These are phyloP conservation scores for Phrynocephalus forsythii DNA, from an alignment of 2,797 vertebrate genomes.

Conservation along the genomic window DNA sequence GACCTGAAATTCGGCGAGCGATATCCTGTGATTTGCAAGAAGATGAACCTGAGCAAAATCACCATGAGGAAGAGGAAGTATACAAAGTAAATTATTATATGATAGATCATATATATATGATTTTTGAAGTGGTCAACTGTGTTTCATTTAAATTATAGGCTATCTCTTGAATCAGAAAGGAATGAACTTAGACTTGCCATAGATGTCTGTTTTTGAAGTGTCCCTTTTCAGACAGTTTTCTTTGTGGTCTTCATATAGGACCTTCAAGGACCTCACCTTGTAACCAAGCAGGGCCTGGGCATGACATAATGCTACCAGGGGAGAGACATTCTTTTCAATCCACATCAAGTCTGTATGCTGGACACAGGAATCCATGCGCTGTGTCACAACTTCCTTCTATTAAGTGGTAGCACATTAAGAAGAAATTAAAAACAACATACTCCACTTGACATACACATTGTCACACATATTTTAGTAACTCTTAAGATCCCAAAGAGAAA, in stretches of 20 bases:
- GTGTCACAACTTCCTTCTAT: background rate
- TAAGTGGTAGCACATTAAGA: background rate
- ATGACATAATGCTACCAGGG: background rate
- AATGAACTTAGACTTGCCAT: background rate
- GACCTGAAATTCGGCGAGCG: conserved; percentile 98
- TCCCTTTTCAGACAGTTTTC: background rate
- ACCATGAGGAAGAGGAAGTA: conserved; percentile 95
- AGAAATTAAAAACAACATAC: background rate
- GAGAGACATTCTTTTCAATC: background rate
- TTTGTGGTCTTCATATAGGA: background rate
- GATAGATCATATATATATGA: conserved; percentile 13
- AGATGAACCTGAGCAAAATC: conserved; percentile 96
- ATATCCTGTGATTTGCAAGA: conserved; percentile 99
- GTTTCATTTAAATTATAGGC: background rate
- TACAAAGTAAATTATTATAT: conserved; percentile 92
- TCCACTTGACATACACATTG: background rate
- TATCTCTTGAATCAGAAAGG: background rate
- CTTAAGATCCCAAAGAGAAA: background rate
- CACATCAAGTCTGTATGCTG: background rate
- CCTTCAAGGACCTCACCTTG: background rate
- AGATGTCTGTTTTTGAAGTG: background rate
- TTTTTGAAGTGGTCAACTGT: background rate
- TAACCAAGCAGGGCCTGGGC: background rate
- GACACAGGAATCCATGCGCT: background rate
- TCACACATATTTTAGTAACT: background rate